Conservation (phyloP, 2,113 vertebrate genomes). For the Hyla sarda region DNA sequence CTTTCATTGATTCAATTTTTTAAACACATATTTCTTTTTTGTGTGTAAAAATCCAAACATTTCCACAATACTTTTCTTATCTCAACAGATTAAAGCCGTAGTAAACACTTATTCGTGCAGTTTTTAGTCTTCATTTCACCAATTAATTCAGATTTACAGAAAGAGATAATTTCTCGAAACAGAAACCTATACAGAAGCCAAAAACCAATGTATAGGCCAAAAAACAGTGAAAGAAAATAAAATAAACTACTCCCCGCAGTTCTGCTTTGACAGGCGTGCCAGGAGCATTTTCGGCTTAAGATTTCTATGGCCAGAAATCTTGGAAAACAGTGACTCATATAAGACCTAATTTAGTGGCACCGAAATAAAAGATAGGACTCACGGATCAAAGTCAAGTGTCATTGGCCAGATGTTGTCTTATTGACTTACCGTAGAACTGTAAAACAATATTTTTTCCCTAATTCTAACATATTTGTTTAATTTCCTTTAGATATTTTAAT, state of each 20-base stretch:
- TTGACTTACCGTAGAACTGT: neutral
- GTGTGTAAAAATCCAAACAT: neutral
- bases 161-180: conserved; percentile 10
- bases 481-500: conserved; percentile 45
- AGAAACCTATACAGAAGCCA: neutral
- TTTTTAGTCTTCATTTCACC: neutral
- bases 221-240: conserved; percentile 1
- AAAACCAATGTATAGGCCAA: neutral
- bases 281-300: conserved; percentile 1
- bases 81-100: neutral
- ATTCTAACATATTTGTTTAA: conserved; percentile 50
- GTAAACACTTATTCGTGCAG: neutral
- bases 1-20: too few relatives aligned
- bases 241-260: neutral
- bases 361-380: conserved; percentile 1
- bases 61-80: neutral
- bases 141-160: neutral
- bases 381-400: conserved; percentile 18
- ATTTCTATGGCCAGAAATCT: conserved; percentile 3
- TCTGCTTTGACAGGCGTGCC: neutral
- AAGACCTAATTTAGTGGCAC: conserved; percentile 23
- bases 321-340: conserved; percentile 25
- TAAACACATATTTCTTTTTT: neutral
- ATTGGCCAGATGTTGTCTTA: conserved; percentile 1
- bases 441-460: conserved; percentile 20